These are phyloP conservation scores for Cyphomyrus plagiostoma DNA, from an alignment of 2,113 vertebrate genomes.

Conservation along the genomic window DNA sequence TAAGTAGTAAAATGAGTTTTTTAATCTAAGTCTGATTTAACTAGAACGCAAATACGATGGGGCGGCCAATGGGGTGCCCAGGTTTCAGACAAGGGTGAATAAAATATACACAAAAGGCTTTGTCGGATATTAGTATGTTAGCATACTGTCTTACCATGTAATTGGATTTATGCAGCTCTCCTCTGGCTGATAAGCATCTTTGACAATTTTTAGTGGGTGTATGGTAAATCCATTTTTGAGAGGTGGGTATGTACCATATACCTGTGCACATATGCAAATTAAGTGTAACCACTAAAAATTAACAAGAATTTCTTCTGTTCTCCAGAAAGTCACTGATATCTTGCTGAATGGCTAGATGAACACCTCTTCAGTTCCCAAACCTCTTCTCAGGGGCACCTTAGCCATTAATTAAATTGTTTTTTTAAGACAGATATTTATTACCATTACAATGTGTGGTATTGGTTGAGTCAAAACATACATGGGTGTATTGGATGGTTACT, in stretches of 20 bases:
- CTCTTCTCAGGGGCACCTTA: not conserved
- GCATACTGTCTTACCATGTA: not conserved
- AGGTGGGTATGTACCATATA: not conserved
- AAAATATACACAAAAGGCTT: too few species aligned
- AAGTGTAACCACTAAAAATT: not conserved
- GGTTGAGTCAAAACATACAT: not conserved
- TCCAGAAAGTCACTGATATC: not conserved
- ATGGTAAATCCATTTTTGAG: not conserved
- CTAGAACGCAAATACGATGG: too few species aligned
- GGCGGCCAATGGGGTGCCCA: too few species aligned
- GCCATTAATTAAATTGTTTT: not conserved
- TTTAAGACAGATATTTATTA: not conserved
- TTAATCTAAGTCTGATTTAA: too few species aligned
- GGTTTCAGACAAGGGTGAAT: too few species aligned
- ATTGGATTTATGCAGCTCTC: not conserved
- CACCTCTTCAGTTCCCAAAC: not conserved
- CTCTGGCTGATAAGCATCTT: not conserved
- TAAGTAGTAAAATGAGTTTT: too few species aligned
- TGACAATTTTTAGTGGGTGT: not conserved
- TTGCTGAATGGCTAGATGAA: too few species aligned
- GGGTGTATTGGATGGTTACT: not conserved
- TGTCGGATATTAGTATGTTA: not conserved
- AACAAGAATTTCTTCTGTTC: not conserved
- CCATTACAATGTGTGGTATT: not conserved
- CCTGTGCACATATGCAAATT: not conserved